phyloP scores from a whole-genome alignment of 2,113 vertebrate species.

The Cochlearius cochlearius region DNA sequence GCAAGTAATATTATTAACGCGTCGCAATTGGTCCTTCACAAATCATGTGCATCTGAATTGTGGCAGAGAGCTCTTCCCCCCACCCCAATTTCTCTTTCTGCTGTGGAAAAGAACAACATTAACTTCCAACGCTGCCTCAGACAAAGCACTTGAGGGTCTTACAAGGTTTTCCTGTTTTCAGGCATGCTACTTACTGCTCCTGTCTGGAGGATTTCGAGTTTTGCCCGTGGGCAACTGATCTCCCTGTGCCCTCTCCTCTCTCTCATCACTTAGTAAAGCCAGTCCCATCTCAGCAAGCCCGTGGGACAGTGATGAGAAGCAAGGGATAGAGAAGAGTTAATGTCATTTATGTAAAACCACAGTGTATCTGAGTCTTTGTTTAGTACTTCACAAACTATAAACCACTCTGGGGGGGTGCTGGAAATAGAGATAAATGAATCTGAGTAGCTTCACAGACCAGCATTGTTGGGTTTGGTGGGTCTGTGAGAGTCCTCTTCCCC shows the following conservation, averaged over 20 bases:
- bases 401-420: neutral
- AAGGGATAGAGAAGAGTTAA: neutral
- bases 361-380: neutral
- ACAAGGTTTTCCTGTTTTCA: neutral
- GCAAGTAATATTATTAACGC: neutral
- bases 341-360: neutral
- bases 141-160: neutral
- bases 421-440: neutral
- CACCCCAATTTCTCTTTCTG: neutral
- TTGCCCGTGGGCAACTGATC: neutral
- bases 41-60: neutral
- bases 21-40: neutral
- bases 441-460: neutral
- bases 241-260: neutral
- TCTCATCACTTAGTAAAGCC: neutral
- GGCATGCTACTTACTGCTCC: neutral
- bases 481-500: neutral
- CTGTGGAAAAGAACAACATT: neutral
- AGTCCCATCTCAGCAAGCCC: neutral
- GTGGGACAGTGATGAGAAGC: neutral
- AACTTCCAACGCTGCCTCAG: neutral
- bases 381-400: neutral
- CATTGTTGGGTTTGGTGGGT: neutral
- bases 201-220: neutral
- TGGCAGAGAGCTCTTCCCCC: neutral